Base-by-base conservation (phyloP, 2,888 invertebrate species). In the Elegia similella region DNA sequence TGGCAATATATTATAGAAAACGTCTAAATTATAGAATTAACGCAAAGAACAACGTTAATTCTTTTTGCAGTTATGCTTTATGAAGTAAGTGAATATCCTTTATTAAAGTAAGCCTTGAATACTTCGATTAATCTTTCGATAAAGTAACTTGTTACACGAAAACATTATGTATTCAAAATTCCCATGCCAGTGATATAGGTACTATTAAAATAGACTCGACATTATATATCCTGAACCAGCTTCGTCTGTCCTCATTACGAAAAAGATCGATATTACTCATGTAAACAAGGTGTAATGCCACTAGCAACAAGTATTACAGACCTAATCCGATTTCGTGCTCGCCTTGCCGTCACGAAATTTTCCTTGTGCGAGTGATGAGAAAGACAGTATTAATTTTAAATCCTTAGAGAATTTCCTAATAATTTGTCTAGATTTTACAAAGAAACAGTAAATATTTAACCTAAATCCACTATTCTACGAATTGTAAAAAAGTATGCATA, bases 301-400 rank as follows among this genome's bases (percentile, higher is more conserved):
- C 44, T 12, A 34, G 54, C 50, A 43, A 43, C 50, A 50, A 55
- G 54, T 55, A 30, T 55, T 44, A 55, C 54, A 34, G 1, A 1
- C n/a, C 44, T 55, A 55, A 55, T 55, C 54, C 54, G 32, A 55
- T 55, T 34, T 55, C 16, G 34, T 44, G 43, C 30, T 42, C n/a
- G 42, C 16, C 12, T 42, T 16, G 30, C 30, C 53, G 53, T 16
- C 34, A 17, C 32, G 10, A 50, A 50, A 50, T 34, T 46, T 46
- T 38, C 8, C 3, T 30, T 38, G 12, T 17, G 16, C 7, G 17
- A 16, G 16, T 50, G 15, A 50, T 16, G 23, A 29, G 23, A 46
- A 44, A 42, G 16, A 44, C 16, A 46, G 23, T 46, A 23, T 46
- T 29, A 10, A 38, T 12, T 38, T 38, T 38, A 12, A n/a, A 12